Conservation (phyloP, 2,113 vertebrate genomes). For the Pedionomus torquatus region DNA sequence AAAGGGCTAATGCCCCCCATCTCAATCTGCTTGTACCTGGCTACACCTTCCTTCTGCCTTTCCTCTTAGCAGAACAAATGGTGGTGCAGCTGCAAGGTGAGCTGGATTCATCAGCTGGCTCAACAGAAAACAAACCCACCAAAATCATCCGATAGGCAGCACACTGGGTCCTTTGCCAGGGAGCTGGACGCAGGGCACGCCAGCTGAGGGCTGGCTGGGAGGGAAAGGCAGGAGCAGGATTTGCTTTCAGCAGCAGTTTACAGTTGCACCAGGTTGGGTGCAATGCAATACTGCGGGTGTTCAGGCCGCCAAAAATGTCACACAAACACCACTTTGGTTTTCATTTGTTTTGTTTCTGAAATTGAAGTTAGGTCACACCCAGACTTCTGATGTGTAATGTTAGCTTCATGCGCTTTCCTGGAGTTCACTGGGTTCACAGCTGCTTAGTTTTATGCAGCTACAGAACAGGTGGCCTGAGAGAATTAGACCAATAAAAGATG, state of each 20-base stretch:
- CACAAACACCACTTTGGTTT: background rate
- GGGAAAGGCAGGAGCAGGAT: background rate
- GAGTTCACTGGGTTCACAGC: conserved; percentile 34
- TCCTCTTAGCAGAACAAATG: background rate
- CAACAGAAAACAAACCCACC: background rate
- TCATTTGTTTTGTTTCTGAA: conserved; percentile 33
- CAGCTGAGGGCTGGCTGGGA: background rate
- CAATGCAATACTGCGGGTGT: background rate
- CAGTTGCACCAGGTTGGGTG: background rate
- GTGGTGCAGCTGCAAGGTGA: background rate
- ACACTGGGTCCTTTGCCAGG: background rate
- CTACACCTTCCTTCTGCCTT: background rate
- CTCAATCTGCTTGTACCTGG: background rate
- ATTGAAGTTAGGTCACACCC: conserved; percentile 13
- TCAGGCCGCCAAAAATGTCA: background rate
- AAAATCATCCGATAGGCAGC: background rate
- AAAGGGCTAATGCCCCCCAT: background rate
- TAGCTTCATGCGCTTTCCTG: background rate
- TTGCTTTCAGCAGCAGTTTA: background rate
- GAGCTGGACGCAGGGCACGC: background rate
- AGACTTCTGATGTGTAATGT: background rate
- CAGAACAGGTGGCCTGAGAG: conserved; percentile 24
- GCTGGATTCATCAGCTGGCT: background rate
- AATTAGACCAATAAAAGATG: conserved; percentile 19
- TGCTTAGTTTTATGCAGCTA: background rate